Evolutionary conservation across 2,113 vertebrate genomes (phyloP).

Genomic region (Carassius gibelio): DNA sequence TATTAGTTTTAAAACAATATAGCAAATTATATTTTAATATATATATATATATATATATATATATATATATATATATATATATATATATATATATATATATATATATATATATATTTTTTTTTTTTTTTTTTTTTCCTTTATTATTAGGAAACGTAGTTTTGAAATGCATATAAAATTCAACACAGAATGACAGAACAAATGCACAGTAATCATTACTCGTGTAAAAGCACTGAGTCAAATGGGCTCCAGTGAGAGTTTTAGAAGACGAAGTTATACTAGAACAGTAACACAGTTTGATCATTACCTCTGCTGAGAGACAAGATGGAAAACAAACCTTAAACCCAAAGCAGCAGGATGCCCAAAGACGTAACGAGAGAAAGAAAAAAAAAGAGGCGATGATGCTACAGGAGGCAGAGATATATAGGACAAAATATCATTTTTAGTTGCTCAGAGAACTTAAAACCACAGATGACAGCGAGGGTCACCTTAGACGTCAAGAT

Average conservation of each 20-base stretch:
- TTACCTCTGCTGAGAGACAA: constrained; percentile 52
- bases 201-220: constrained; percentile 50
- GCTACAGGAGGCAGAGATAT: constrained; percentile 2
- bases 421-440: constrained; percentile 56
- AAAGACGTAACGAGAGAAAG: constrained; percentile 64
- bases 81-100: too few species aligned
- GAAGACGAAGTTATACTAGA: constrained; percentile 41
- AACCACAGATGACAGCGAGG: constrained; percentile 75
- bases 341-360: constrained; percentile 72
- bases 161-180: neutral
- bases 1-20: neutral
- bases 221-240: constrained; percentile 59
- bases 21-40: neutral
- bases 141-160: neutral
- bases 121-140: too few species aligned
- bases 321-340: constrained; percentile 73
- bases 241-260: constrained; percentile 37
- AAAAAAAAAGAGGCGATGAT: neutral
- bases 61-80: too few species aligned
- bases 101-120: too few species aligned
- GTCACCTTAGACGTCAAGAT: constrained; percentile 76
- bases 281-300: constrained; percentile 51
- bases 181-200: neutral
- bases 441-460: constrained; percentile 76
- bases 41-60: too few species aligned